Evolutionary conservation across 53 echinoderm and acorn worm species (phyloP).

Genomic region (Holothuria leucospilota): DNA sequence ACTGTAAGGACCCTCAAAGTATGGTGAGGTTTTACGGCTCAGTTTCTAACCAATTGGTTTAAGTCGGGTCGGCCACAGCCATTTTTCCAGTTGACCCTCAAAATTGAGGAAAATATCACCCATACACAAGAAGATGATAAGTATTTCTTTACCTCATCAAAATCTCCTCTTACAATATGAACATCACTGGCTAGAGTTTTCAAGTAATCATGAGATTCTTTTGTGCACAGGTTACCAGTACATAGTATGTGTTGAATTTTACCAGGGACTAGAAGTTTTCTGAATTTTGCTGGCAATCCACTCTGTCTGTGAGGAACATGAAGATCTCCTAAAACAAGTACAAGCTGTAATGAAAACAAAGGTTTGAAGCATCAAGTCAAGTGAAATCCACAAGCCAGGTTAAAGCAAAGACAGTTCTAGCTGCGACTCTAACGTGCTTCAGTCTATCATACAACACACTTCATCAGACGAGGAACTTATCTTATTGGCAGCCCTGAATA

Average conservation of each 20-base stretch:
- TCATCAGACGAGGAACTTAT: too few relatives aligned
- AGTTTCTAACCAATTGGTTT: too few relatives aligned
- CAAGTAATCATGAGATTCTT: slow-evolving; percentile 95
- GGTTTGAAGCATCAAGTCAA: neutral
- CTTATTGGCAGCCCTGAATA: too few relatives aligned
- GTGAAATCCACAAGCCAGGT: neutral
- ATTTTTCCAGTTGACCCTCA: too few relatives aligned
- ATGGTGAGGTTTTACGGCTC: too few relatives aligned
- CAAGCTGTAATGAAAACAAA: slow-evolving; percentile 69
- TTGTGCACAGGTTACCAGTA: slow-evolving; percentile 98
- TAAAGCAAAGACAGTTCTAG: too few relatives aligned
- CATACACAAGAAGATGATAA: too few relatives aligned
- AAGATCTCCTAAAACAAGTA: slow-evolving; percentile 95
- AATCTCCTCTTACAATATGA: slow-evolving; percentile 97
- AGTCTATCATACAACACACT: too few relatives aligned
- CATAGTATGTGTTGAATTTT: slow-evolving; percentile 97
- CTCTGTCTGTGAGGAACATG: slow-evolving; percentile 94
- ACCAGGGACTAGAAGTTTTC: slow-evolving; percentile 94
- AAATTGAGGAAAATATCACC: neutral
- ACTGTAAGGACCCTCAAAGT: too few relatives aligned
- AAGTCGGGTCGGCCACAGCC: too few relatives aligned
- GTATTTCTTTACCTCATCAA: slow-evolving; percentile 83
- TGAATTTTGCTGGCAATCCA: slow-evolving; percentile 93
- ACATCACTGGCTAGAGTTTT: slow-evolving; percentile 99
- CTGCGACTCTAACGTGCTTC: too few relatives aligned